Evolutionary conservation across 1,140 invertebrate genomes (phyloP).

Genomic region (Chlorops oryzae): DNA sequence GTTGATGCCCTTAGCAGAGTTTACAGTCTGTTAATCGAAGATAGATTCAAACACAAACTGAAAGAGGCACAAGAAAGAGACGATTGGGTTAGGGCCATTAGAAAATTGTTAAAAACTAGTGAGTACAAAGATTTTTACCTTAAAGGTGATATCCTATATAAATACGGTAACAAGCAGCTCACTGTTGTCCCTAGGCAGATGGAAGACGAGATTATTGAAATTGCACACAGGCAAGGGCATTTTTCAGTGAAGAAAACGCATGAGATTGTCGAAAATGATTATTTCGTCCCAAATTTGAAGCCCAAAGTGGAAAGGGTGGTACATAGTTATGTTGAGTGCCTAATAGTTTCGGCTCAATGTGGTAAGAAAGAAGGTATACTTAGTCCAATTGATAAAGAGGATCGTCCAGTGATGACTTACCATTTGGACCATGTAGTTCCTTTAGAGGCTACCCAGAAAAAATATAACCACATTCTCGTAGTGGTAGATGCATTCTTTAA

Average conservation of each 20-base stretch:
- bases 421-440: constrained; percentile 29
- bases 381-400: constrained; percentile 28
- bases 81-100: not conserved
- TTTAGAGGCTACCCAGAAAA: constrained; percentile 31
- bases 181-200: constrained; percentile 20
- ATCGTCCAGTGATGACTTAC: constrained; percentile 22
- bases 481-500: constrained; percentile 45
- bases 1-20: constrained; percentile 23
- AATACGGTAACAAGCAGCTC: not conserved
- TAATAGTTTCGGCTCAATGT: constrained; percentile 22
- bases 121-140: constrained; percentile 1
- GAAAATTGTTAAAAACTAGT: not conserved
- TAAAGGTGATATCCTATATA: not conserved
- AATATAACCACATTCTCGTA: constrained; percentile 38
- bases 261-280: constrained; percentile 29
- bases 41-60: not conserved
- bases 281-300: constrained; percentile 23
- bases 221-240: constrained; percentile 15
- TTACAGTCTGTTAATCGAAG: constrained; percentile 9
- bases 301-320: constrained; percentile 31
- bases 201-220: constrained; percentile 17
- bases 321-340: constrained; percentile 30
- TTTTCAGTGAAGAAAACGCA: constrained; percentile 15
- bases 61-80: constrained; percentile 2
- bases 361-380: constrained; percentile 45